These are phyloP conservation scores for Sebastes schlegelii DNA, from an alignment of 2,113 vertebrate species.

Conservation along the genomic window DNA sequence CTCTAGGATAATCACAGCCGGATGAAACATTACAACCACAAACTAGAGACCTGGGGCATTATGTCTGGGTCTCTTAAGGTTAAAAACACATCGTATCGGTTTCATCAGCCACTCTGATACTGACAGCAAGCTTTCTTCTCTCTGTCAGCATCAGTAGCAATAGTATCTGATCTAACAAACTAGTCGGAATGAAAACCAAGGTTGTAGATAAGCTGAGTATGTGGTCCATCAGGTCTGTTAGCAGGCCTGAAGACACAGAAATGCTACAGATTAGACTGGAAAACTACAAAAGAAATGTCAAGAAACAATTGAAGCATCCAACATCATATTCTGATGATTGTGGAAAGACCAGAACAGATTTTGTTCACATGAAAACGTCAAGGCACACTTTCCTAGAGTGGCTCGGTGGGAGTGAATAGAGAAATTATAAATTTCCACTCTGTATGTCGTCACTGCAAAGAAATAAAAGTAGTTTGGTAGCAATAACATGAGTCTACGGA, in stretches of 20 bases:
- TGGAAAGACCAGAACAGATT: neutral
- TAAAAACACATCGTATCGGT: too few species aligned
- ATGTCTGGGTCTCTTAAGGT: too few species aligned
- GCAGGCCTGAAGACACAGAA: neutral
- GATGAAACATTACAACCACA: too few species aligned
- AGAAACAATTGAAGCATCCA: neutral
- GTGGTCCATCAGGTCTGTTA: constrained; percentile 16
- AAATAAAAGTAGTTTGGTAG: neutral
- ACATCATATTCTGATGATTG: neutral
- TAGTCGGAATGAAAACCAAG: neutral
- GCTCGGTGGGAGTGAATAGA: neutral
- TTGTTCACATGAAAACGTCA: neutral
- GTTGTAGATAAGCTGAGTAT: constrained; percentile 2
- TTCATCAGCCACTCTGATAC: too few species aligned
- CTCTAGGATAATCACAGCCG: too few species aligned
- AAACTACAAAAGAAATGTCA: neutral
- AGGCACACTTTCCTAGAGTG: neutral
- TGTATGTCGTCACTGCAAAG: neutral
- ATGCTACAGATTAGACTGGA: neutral
- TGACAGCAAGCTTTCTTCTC: neutral
- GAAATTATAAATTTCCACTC: neutral
- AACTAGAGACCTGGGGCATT: too few species aligned
- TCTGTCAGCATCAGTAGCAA: neutral
- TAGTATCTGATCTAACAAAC: constrained; percentile 5
- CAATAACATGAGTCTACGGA: too few species aligned